These are phyloP conservation scores for Sinonovacula constricta DNA, from an alignment of 1,140 invertebrate genomes.

Conservation along the genomic window DNA sequence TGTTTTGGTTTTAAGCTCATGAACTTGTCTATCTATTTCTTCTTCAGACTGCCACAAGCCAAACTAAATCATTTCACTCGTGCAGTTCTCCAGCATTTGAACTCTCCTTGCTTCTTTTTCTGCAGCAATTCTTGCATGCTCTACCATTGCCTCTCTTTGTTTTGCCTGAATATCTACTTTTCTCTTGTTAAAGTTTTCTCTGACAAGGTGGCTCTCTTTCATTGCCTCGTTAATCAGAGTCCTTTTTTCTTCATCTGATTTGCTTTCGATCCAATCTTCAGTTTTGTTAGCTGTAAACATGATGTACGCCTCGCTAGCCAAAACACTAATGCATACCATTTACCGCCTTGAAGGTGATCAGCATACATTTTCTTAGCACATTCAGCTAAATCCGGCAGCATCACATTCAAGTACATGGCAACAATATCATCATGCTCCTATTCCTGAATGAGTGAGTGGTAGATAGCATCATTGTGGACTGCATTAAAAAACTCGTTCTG, in stretches of 20 bases:
- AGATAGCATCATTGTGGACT: constrained; percentile 1
- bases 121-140: neutral
- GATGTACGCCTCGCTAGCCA: constrained; percentile 30
- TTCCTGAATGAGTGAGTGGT: neutral
- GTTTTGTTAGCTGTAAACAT: constrained; percentile 50
- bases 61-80: constrained; percentile 33
- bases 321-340: constrained; percentile 26
- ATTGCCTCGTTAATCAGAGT: neutral
- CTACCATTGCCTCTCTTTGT: neutral
- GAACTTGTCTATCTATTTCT: constrained; percentile 6
- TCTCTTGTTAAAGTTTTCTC: constrained; percentile 29
- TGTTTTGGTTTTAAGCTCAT: constrained; percentile 5
- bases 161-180: constrained; percentile 30
- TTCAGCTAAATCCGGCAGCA: constrained; percentile 12
- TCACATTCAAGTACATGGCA: neutral
- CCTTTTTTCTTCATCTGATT: neutral
- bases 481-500: neutral
- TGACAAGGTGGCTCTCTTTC: neutral
- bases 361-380: neutral
- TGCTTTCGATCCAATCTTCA: constrained; percentile 22
- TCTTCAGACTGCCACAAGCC: constrained; percentile 48
- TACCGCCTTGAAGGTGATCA: constrained; percentile 38
- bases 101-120: constrained; percentile 10
- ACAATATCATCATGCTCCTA: constrained; percentile 29
- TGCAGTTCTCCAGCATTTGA: constrained; percentile 17